Evolutionary conservation across 1,140 invertebrate genomes (phyloP), one percentile per base, ranked within the genome.

Genomic region (Polyergus mexicanus): DNA sequence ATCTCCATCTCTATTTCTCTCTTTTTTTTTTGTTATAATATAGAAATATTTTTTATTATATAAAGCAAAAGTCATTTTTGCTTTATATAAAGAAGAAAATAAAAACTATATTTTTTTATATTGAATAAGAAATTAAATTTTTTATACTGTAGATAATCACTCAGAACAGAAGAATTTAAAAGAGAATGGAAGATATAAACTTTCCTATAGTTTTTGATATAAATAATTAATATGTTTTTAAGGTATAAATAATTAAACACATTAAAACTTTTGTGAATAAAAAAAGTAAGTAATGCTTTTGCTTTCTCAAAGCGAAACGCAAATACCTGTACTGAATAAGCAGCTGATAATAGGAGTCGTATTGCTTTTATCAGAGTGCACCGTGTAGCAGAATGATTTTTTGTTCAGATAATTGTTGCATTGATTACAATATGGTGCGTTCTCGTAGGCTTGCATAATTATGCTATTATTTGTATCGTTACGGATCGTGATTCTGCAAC

Each of bases 291-390:
- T 62, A 10, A 25, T 58, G 28, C 38, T 1, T 56, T 62, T 38
- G 28, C 35, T 41, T 16, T 47, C 4, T 51, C 1, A 47, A 60
- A 75, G 2, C 19, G 6, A 28, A 32, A 16, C 32, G 41, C 22
- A 32, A 32, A 19, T 89, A 90, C 90, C 84, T 54, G 68, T 87
- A 60, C 65, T 51, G 19, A 91, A 35, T n/a, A 90, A 89, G 19
- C 91, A 92, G 8, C 60, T 41, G 8, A 85, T 1, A 13, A 22
- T 65, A 13, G 54, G 11, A 13, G 8, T 76, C n/a, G 25, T 54
- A 69, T 51, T n/a, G 28, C 10, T 8, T 25, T 88, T 8, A 7
- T 76, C 16, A 28, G 56, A 41, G 0, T 69, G 65, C 11, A 87
- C 5, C 2, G 35, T 10, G n/a, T 68, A 85, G 8, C 87, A 88